Percentiles rank a stretch among this genome's conserved stretches.
Conservation (phyloP, 2,888 invertebrate species). For the Synanthedon tipuliformis region DNA sequence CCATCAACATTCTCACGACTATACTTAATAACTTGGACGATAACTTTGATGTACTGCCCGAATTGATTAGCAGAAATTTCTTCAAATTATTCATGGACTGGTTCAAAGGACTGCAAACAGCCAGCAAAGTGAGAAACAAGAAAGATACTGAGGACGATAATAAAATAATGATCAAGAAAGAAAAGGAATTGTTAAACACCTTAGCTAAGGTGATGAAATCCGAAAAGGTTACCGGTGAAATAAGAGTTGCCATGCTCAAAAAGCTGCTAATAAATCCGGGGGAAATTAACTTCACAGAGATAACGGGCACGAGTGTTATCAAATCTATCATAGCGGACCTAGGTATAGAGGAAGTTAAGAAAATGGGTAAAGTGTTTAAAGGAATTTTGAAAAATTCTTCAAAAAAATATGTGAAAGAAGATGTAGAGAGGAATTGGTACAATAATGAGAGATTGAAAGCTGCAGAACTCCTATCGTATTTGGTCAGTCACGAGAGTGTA, state of each 20-base stretch:
- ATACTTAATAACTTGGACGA: conserved; percentile 62
- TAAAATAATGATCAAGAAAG: conserved; percentile 64
- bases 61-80: conserved; percentile 74
- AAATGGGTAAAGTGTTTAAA: conserved; percentile 72
- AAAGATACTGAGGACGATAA: conserved; percentile 57
- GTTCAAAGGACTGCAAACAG: conserved; percentile 71
- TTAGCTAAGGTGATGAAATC: conserved; percentile 60
- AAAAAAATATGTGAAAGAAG: conserved; percentile 60
- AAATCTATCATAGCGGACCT: conserved; percentile 74
- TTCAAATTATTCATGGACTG: conserved; percentile 73
- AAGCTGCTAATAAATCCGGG: conserved; percentile 77
- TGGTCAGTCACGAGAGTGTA: conserved; percentile 65
- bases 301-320: conserved; percentile 74
- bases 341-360: conserved; percentile 71
- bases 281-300: conserved; percentile 79
- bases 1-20: conserved; percentile 69
- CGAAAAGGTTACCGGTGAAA: conserved; percentile 54
- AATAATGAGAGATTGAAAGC: conserved; percentile 78
- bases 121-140: conserved; percentile 67
- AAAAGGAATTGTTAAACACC: conserved; percentile 66
- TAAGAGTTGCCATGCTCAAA: conserved; percentile 71
- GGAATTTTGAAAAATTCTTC: conserved; percentile 70
- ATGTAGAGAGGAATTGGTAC: conserved; percentile 71
- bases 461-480: conserved; percentile 59
- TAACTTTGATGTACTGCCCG: conserved; percentile 58